Conservation (phyloP, 2,888 invertebrate genomes). For the Camptogramma bilineatum region DNA sequence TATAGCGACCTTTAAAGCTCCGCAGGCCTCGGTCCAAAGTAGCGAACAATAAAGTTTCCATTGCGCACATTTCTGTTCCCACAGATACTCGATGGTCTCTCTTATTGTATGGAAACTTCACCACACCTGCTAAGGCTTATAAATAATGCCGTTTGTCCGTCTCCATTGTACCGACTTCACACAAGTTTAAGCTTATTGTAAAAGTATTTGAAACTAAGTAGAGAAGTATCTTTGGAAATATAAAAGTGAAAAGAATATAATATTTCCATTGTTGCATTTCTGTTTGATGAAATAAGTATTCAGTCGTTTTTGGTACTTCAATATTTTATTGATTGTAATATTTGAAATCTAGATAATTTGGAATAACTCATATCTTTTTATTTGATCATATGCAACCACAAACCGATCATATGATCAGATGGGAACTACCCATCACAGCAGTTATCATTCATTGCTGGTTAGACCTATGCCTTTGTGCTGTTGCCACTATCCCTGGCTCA, state of each 20-base stretch:
- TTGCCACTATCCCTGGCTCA: not conserved
- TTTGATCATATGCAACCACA: too few species aligned
- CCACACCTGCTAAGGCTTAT: constrained; percentile 74
- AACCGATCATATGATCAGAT: too few species aligned
- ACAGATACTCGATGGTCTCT: constrained; percentile 51
- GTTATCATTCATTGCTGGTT: too few species aligned
- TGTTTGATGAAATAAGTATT: not conserved
- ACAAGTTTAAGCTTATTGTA: constrained; percentile 36
- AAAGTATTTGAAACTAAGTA: constrained; percentile 30
- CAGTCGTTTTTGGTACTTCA: too few species aligned
- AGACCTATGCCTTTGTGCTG: too few species aligned
- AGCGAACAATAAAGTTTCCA: constrained; percentile 17
- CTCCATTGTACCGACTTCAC: constrained; percentile 55
- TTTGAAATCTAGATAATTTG: too few species aligned
- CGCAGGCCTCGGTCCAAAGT: not conserved
- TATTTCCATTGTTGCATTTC: not conserved
- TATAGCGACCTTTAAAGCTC: too few species aligned
- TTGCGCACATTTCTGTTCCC: constrained; percentile 56
- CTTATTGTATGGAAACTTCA: constrained; percentile 64
- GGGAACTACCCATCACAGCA: too few species aligned
- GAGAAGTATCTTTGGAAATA: constrained; percentile 14
- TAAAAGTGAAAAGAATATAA: not conserved
- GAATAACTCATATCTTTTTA: too few species aligned
- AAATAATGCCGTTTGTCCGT: constrained; percentile 53
- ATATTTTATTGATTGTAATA: too few species aligned